phyloP scores from a whole-genome alignment of 2,113 vertebrate species.

The Otolemur garnettii region DNA sequence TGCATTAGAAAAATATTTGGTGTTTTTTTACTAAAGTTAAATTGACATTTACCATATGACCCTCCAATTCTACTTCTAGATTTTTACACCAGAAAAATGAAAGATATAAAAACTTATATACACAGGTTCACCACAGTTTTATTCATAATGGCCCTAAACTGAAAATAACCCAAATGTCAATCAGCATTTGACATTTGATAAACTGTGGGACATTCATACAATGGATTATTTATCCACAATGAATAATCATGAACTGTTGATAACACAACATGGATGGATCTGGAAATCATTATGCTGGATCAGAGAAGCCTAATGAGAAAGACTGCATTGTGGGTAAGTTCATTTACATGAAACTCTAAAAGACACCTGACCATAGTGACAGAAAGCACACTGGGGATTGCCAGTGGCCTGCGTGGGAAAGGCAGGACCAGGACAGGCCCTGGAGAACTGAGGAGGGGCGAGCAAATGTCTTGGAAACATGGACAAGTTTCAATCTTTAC shows the following conservation, averaged over 20 bases:
- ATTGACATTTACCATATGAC: background rate
- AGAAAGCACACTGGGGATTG: background rate
- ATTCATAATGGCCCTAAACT: background rate
- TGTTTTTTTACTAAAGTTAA: background rate
- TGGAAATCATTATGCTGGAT: background rate
- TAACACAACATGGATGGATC: background rate
- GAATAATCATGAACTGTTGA: background rate
- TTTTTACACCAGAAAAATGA: background rate
- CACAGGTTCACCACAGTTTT: background rate
- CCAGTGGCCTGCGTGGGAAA: background rate
- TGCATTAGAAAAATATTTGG: background rate
- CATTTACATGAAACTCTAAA: background rate
- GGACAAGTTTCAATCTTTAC: background rate
- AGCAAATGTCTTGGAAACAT: background rate
- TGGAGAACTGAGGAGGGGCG: background rate
- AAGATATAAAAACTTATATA: background rate
- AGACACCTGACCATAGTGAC: background rate
- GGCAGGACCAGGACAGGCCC: background rate
- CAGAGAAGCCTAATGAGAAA: background rate
- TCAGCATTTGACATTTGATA: background rate
- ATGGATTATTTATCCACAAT: background rate
- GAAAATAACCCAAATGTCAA: background rate
- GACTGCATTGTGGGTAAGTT: background rate
- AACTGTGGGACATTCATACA: background rate
- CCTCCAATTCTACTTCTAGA: background rate